phyloP scores from a whole-genome alignment of 2,797 vertebrate species.

The Pseudotriccus pelzelni region DNA sequence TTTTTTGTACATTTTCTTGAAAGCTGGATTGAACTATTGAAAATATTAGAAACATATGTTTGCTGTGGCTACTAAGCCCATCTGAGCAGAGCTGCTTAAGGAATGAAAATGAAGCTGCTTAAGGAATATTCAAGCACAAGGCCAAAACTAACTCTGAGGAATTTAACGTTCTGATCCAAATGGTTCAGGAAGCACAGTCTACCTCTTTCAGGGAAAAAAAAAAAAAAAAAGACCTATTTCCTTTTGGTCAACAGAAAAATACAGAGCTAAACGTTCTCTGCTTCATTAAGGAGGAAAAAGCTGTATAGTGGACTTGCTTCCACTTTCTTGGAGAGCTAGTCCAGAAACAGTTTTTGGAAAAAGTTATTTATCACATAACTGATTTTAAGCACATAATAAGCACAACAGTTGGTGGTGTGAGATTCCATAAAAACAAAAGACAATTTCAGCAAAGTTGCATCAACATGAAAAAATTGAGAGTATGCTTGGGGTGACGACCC shows the following conservation, averaged over 20 bases:
- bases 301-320: not conserved
- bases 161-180: not conserved
- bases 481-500: not conserved
- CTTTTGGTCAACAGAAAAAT: not conserved
- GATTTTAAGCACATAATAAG: not conserved
- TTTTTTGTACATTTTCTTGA: not conserved
- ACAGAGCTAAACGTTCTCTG: not conserved
- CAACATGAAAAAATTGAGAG: not conserved
- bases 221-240: not conserved
- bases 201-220: not conserved
- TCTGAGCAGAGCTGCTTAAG: not conserved
- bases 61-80: not conserved
- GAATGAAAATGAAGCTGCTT: conserved; percentile 12
- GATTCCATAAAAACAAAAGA: not conserved
- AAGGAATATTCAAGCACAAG: not conserved
- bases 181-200: not conserved
- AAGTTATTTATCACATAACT: not conserved
- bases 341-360: not conserved
- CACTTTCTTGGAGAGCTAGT: not conserved
- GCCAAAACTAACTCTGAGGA: conserved; percentile 23
- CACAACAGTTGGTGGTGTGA: not conserved
- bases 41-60: conserved; percentile 55
- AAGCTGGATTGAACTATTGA: not conserved
- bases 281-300: not conserved
- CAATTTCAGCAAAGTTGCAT: not conserved